Evolutionary conservation across 2,797 vertebrate species (phyloP), one percentile per base, ranked within the genome.

Genomic region (Notamacropus eugenii): DNA sequence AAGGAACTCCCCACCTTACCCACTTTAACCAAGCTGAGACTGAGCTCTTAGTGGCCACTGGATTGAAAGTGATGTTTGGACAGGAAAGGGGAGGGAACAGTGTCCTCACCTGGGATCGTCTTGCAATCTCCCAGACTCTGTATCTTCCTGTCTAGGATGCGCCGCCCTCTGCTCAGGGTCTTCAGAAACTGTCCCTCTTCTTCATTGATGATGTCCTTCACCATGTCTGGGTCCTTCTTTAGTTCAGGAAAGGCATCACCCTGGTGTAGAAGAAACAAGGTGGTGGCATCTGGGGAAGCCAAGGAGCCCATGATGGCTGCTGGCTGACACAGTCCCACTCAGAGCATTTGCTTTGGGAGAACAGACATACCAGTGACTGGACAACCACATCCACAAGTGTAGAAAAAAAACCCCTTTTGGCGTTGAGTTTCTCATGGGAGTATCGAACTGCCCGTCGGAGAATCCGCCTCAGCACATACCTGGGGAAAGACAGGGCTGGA

Each of bases 121-220:
- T 99, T 99, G 97, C 98, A 98, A 92, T 99, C 99, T 90, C 99
- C 99, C 95, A 99, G 98, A 96, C 99, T 99, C 98, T 99, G 99
- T 96, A 99, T 99, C 98, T 99, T 99, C 94, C 99, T 98, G 97
- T 99, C 99, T 5, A 99, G 98, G 97, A 99, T 99, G 40, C 99
- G 99, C 46, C 99, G 99, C 24, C 99, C 99, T 95, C 99, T 99
- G 98, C 98, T 99, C 96, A 99, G 99, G 0, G 99, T 99, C 98
- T 99, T 99, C 91, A 99, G 99, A 98, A 99, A 99, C 98, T 99
- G 99, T 59, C 95, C 98, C 97, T 99, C 99, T 94, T 99, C 99
- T 97, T 99, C 99, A 93, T 99, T 99, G 91, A 99, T 99, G 54
- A 99, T 98, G 96, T 99, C 99, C 97, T 99, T 99, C 95, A 99